These are phyloP conservation scores for Lagopus muta DNA, from an alignment of 2,113 vertebrate species.

Conservation along the genomic window DNA sequence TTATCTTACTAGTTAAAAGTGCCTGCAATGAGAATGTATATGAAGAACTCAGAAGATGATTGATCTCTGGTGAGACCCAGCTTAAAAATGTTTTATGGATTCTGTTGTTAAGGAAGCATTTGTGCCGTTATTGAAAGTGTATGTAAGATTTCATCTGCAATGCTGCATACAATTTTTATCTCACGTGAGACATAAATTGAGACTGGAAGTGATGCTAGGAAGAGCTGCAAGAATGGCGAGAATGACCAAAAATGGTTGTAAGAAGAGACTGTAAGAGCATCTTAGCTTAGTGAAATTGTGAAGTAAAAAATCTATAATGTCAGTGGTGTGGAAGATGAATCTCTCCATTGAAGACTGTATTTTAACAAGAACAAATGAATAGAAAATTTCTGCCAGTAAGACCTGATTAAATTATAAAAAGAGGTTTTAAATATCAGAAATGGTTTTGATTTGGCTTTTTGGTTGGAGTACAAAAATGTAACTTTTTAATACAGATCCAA, in stretches of 20 bases:
- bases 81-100: background rate
- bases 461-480: background rate
- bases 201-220: background rate
- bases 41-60: background rate
- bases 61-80: background rate
- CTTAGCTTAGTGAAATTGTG: background rate
- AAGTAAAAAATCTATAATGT: background rate
- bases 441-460: background rate
- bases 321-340: background rate
- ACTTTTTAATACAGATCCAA: background rate
- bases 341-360: background rate
- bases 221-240: background rate
- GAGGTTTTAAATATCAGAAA: background rate
- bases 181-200: fast-evolving
- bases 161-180: background rate
- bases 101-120: background rate
- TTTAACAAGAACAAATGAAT: background rate
- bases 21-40: background rate
- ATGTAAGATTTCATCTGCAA: background rate
- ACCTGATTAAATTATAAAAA: background rate
- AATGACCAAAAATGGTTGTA: background rate
- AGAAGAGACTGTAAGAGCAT: background rate
- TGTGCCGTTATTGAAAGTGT: background rate
- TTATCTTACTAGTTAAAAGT: background rate
- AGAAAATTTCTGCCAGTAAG: background rate